Percentiles rank a stretch among this genome's conserved stretches.
phyloP scores from a whole-genome alignment of 2,888 invertebrate species.

The Eucera pruinosa region DNA sequence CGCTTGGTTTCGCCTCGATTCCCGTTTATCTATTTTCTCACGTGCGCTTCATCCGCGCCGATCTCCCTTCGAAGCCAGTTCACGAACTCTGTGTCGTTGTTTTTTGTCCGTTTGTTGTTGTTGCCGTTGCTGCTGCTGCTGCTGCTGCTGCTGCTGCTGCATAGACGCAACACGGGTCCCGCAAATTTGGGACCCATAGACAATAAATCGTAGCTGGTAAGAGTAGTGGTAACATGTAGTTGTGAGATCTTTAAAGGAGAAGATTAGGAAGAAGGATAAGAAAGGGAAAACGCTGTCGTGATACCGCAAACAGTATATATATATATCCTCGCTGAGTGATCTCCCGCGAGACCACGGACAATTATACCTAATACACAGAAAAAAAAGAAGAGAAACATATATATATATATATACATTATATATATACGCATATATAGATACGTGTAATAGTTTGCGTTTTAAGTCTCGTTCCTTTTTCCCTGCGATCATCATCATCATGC shows the following conservation, averaged over 20 bases:
- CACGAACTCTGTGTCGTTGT: slow-evolving; percentile 47
- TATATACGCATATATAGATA: neutral
- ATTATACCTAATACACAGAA: slow-evolving; percentile 16
- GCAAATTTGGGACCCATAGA: slow-evolving; percentile 54
- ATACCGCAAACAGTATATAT: slow-evolving; percentile 23
- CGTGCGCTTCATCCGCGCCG: slow-evolving; percentile 11
- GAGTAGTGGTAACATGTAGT: slow-evolving; percentile 62
- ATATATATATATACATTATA: too few relatives aligned
- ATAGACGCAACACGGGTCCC: slow-evolving; percentile 6
- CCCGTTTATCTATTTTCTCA: slow-evolving; percentile 10
- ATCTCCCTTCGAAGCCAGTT: slow-evolving; percentile 26
- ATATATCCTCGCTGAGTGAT: slow-evolving; percentile 13
- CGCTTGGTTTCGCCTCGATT: neutral
- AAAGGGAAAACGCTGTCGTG: slow-evolving; percentile 39
- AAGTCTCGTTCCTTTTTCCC: slow-evolving; percentile 6
- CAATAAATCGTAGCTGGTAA: slow-evolving; percentile 71
- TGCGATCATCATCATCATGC: slow-evolving; percentile 77
- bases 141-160: too few relatives aligned
- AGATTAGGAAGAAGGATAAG: slow-evolving; percentile 36
- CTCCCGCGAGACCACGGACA: slow-evolving; percentile 8
- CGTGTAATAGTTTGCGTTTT: neutral
- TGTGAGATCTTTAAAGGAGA: slow-evolving; percentile 29
- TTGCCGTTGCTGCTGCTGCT: too few relatives aligned
- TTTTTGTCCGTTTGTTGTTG: neutral
- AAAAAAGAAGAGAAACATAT: neutral